These are phyloP conservation scores for Frankliniella intonsa DNA, from an alignment of 2,888 invertebrate genomes.

Conservation along the genomic window DNA sequence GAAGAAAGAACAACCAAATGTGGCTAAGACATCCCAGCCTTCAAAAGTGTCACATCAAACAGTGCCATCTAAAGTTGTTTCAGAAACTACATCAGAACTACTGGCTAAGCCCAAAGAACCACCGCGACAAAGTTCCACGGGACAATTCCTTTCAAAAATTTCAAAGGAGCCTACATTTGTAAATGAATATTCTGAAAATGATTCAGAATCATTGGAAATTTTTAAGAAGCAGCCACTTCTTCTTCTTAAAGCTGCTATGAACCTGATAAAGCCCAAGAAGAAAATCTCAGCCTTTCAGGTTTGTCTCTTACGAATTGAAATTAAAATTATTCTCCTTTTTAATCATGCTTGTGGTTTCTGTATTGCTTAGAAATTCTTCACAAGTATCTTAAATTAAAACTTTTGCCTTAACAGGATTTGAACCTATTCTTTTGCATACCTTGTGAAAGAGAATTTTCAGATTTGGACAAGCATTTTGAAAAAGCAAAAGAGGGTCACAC, in stretches of 20 bases:
- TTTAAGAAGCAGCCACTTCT: neutral
- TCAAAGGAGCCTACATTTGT: neutral
- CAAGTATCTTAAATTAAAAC: too few species aligned
- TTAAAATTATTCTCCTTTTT: neutral
- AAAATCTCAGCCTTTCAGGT: neutral
- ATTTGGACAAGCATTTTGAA: neutral
- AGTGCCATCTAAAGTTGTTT: neutral
- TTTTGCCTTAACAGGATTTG: neutral
- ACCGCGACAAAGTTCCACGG: neutral
- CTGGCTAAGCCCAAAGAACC: neutral
- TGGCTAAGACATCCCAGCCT: neutral
- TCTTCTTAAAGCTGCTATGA: neutral
- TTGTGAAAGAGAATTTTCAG: conserved; percentile 1
- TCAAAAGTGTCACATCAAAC: neutral
- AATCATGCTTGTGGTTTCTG: too few species aligned
- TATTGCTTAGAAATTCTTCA: too few species aligned
- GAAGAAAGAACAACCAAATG: neutral
- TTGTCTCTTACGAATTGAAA: neutral
- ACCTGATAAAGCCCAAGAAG: neutral
- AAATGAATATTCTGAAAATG: neutral
- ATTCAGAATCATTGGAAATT: neutral
- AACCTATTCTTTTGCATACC: neutral
- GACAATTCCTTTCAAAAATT: neutral
- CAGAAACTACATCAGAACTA: neutral
- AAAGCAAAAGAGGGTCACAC: neutral